These are phyloP conservation scores for Girardinichthys multiradiatus DNA, from an alignment of 2,113 vertebrate species.

Conservation along the genomic window DNA sequence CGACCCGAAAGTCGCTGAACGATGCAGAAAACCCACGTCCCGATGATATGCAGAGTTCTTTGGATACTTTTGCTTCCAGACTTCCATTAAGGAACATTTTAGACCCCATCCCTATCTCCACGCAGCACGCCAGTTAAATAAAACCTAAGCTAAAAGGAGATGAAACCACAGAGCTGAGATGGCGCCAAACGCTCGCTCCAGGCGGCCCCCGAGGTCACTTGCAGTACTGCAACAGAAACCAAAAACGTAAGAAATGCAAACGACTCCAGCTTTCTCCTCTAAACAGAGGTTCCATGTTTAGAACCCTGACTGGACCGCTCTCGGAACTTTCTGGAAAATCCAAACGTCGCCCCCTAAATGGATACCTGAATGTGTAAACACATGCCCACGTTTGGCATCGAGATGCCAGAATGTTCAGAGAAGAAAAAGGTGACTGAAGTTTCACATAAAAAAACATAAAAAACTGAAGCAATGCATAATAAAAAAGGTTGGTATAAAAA, in stretches of 20 bases:
- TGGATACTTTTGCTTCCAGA: conserved; percentile 74
- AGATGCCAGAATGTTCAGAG: conserved; percentile 52
- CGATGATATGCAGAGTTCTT: conserved; percentile 73
- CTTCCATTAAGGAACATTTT: conserved; percentile 42
- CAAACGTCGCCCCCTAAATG: not conserved
- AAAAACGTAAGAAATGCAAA: not conserved
- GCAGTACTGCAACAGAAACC: not conserved
- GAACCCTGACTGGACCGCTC: not conserved
- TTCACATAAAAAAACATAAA: conserved; percentile 59
- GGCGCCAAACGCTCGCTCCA: not conserved
- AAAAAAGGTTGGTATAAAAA: conserved; percentile 75
- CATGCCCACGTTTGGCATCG: conserved; percentile 24
- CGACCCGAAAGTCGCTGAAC: conserved; percentile 6
- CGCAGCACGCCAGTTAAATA: conserved; percentile 33
- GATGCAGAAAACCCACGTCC: conserved; percentile 32
- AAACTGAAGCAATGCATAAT: conserved; percentile 74
- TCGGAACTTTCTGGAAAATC: not conserved
- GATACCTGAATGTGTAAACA: conserved; percentile 1
- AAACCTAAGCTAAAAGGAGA: conserved; percentile 21
- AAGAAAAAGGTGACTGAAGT: conserved; percentile 64
- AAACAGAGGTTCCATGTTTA: not conserved
- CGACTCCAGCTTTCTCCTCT: not conserved
- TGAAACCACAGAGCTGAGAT: not conserved
- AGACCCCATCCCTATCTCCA: conserved; percentile 13
- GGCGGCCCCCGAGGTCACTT: not conserved